phyloP scores from a whole-genome alignment of 1,140 invertebrate species.

The Psilanteris sp. region DNA sequence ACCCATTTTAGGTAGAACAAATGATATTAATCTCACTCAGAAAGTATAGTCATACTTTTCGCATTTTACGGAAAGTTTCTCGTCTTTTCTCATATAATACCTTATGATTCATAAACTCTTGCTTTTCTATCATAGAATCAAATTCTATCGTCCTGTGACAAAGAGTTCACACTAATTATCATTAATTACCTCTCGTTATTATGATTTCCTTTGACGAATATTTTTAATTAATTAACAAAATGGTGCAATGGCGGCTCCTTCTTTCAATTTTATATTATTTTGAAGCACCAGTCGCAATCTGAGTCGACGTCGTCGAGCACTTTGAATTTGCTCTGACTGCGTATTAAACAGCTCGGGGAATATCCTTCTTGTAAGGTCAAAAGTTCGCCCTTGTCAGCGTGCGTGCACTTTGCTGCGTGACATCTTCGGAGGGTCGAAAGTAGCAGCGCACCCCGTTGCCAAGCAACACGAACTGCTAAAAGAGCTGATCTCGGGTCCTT shows the following conservation, averaged over 20 bases:
- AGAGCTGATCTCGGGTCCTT: slow-evolving; percentile 47
- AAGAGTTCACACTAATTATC: slow-evolving; percentile 7
- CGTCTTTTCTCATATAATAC: too few species aligned
- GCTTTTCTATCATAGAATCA: too few species aligned
- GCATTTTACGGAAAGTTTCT: too few species aligned
- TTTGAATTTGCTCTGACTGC: slow-evolving; percentile 24
- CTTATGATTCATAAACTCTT: too few species aligned
- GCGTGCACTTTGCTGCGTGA: slow-evolving; percentile 59
- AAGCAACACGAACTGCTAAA: slow-evolving; percentile 49
- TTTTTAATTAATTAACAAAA: slow-evolving; percentile 42
- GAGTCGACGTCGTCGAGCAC: slow-evolving; percentile 26
- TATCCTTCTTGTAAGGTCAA: slow-evolving; percentile 58
- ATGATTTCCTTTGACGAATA: slow-evolving; percentile 16
- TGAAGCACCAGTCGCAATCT: slow-evolving; percentile 23
- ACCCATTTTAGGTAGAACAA: too few species aligned
- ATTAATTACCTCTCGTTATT: not conserved
- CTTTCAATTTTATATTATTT: slow-evolving; percentile 23
- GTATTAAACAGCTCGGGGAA: slow-evolving; percentile 43
- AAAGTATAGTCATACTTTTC: too few species aligned
- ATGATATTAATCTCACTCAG: too few species aligned
- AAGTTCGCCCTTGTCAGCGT: slow-evolving; percentile 44
- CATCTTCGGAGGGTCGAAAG: slow-evolving; percentile 56
- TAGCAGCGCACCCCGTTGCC: slow-evolving; percentile 42
- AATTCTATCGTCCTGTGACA: too few species aligned
- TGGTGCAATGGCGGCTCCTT: slow-evolving; percentile 4